Percentiles rank a stretch among this genome's conserved stretches.
Conservation (phyloP, 2,797 vertebrate genomes). For the Hypotaenidia okinawae region DNA sequence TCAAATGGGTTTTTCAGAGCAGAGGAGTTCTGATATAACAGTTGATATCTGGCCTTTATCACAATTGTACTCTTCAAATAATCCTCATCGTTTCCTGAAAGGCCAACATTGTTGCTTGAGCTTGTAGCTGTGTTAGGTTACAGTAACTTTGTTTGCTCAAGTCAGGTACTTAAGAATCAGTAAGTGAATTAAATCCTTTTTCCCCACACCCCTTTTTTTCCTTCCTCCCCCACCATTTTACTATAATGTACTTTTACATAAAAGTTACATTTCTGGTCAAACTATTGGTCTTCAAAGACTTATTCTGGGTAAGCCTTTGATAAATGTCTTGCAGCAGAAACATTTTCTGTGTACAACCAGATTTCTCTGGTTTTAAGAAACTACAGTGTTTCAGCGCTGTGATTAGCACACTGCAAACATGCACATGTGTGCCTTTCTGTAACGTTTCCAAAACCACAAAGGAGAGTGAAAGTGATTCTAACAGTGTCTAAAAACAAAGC, state of each 20-base stretch:
- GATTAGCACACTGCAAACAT: background rate
- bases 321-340: background rate
- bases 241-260: background rate
- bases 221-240: background rate
- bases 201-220: too few species aligned
- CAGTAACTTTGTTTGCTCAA: background rate
- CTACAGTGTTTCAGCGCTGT: background rate
- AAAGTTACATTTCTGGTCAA: background rate
- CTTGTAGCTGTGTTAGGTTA: background rate
- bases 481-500: background rate
- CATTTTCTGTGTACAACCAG: background rate
- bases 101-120: background rate
- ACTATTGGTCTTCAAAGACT: background rate
- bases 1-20: background rate
- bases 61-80: background rate
- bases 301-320: background rate
- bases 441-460: background rate
- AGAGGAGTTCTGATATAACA: background rate
- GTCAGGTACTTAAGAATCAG: background rate
- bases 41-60: background rate
- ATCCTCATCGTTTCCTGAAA: background rate
- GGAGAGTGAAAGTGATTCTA: background rate
- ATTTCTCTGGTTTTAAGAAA: background rate
- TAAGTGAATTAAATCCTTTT: background rate
- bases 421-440: background rate